phyloP scores from a whole-genome alignment of 2,113 vertebrate species.

The Phocoena sinus region DNA sequence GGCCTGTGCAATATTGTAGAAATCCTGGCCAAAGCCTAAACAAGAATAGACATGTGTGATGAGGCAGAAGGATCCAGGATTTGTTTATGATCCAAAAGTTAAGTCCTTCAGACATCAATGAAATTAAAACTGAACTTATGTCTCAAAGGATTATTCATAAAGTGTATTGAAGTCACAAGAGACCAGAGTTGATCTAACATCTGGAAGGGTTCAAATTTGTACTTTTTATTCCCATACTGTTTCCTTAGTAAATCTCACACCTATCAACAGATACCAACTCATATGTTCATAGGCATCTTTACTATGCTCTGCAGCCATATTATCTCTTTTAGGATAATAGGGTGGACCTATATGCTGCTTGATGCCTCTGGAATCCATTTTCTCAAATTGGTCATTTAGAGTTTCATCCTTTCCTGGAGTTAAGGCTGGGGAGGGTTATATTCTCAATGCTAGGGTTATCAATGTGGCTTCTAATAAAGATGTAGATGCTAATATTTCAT shows the following conservation, averaged over 20 bases:
- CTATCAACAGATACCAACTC: neutral
- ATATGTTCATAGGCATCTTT: neutral
- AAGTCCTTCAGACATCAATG: neutral
- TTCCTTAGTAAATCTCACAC: neutral
- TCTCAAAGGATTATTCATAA: neutral
- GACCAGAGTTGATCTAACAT: neutral
- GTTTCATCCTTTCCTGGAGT: neutral
- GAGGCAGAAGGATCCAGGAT: neutral
- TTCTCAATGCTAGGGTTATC: neutral
- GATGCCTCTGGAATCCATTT: neutral
- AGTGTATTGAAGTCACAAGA: neutral
- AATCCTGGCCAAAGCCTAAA: neutral
- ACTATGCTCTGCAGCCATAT: neutral
- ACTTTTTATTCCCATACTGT: neutral
- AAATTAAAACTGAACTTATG: neutral
- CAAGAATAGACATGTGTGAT: neutral
- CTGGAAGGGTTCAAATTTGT: neutral
- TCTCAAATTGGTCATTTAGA: neutral
- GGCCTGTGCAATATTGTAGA: neutral
- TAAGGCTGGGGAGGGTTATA: neutral
- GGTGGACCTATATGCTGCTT: neutral
- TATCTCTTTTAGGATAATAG: neutral
- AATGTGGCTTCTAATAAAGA: neutral
- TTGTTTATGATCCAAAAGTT: neutral
- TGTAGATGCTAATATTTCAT: neutral